Conservation (phyloP, 2,888 invertebrate species). For the Drosophila prostipennis region DNA sequence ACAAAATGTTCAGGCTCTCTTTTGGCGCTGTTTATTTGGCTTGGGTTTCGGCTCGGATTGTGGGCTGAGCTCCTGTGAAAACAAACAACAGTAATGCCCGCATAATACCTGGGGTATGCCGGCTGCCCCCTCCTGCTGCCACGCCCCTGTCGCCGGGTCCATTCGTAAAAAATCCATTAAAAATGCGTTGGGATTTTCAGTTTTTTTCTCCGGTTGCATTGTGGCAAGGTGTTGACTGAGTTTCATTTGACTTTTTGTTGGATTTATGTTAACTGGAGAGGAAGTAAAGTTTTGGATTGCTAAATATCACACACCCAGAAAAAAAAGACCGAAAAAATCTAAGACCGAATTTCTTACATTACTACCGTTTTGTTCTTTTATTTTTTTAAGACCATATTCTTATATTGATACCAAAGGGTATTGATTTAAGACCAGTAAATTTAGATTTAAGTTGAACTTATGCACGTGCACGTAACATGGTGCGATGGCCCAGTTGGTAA, state of each 20-base stretch:
- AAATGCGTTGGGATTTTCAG: constrained; percentile 66
- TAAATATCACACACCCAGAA: too few species aligned
- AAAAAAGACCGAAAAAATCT: too few species aligned
- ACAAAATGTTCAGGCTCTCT: constrained; percentile 54
- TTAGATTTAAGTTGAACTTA: too few species aligned
- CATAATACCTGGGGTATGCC: constrained; percentile 58
- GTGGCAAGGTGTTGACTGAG: constrained; percentile 54
- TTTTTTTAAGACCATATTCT: too few species aligned
- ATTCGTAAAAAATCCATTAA: constrained; percentile 70
- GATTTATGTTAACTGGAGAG: constrained; percentile 14
- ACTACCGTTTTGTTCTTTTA: too few species aligned
- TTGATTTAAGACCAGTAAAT: too few species aligned
- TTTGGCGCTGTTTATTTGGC: constrained; percentile 33
- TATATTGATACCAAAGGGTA: too few species aligned
- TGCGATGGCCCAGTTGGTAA: too few species aligned
- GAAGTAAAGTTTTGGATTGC: background rate
- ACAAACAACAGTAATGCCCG: constrained; percentile 76
- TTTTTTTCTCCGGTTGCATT: constrained; percentile 26
- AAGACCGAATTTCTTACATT: too few species aligned
- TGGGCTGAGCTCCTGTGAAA: constrained; percentile 58
- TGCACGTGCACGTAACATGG: too few species aligned
- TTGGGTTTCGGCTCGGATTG: constrained; percentile 53
- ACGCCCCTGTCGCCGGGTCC: constrained; percentile 13
- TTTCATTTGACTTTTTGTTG: constrained; percentile 37
- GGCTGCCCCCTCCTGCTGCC: background rate